These are phyloP conservation scores for Tribolium castaneum DNA, from an alignment of 1,140 invertebrate species.

Conservation along the genomic window DNA sequence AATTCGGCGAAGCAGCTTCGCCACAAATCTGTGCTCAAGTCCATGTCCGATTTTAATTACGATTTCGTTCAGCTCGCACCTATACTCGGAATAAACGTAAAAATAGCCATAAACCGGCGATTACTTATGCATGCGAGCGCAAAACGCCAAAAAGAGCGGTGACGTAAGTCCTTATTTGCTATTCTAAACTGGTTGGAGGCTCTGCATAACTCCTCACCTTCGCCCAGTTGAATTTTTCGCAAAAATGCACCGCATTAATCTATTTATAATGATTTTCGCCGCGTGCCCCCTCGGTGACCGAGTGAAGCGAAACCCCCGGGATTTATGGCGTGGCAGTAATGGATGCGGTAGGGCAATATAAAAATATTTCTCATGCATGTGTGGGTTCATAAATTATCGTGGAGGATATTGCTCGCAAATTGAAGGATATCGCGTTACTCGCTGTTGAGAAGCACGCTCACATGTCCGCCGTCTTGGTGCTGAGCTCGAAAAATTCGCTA, in stretches of 20 bases:
- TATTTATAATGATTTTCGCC: not conserved
- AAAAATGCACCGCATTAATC: not conserved
- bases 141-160: conserved; percentile 47
- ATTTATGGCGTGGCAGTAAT: conserved; percentile 28
- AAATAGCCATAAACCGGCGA: conserved; percentile 40
- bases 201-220: not conserved
- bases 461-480: conserved; percentile 13
- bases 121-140: conserved; percentile 49
- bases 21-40: not conserved
- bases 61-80: conserved; percentile 1
- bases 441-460: conserved; percentile 14
- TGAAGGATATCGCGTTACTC: conserved; percentile 26
- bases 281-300: not conserved
- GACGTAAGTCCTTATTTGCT: conserved; percentile 46
- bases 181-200: conserved; percentile 46
- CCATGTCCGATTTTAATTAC: not conserved
- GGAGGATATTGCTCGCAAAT: conserved; percentile 31
- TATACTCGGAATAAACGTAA: conserved; percentile 41
- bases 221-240: not conserved
- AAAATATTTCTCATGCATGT: conserved; percentile 33
- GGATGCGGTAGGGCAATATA: conserved; percentile 6
- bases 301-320: not conserved
- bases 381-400: conserved; percentile 31
- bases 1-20: not conserved
- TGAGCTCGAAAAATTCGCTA: conserved; percentile 46